Evolutionary conservation across 2,888 invertebrate species (phyloP).

Genomic region (Dryobota labecula): DNA sequence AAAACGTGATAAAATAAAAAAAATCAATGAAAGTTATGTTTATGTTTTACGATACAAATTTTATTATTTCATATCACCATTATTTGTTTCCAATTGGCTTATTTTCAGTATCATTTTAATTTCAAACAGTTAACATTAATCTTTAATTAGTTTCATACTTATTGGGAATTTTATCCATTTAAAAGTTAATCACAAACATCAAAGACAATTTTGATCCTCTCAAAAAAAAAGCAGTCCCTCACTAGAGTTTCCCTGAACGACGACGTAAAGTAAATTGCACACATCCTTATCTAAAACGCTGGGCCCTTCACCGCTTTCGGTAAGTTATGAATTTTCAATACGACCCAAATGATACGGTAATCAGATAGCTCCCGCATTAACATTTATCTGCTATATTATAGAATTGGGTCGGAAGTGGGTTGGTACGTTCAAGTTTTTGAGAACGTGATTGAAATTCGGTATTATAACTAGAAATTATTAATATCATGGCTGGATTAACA

Average conservation of each 20-base stretch:
- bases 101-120: background rate
- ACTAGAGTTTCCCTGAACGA: slow-evolving; percentile 61
- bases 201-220: background rate
- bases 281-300: slow-evolving; percentile 77
- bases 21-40: background rate
- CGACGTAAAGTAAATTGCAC: slow-evolving; percentile 80
- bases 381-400: slow-evolving; percentile 69
- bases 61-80: background rate
- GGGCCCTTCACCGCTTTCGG: slow-evolving; percentile 69
- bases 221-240: slow-evolving; percentile 43
- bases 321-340: slow-evolving; percentile 82
- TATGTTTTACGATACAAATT: background rate
- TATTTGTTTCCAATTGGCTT: background rate
- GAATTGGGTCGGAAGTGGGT: slow-evolving; percentile 47
- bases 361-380: slow-evolving; percentile 71
- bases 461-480: slow-evolving; percentile 8
- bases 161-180: background rate
- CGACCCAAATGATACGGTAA: slow-evolving; percentile 70
- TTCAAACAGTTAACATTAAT: no score
- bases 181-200: background rate
- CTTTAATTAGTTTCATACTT: no score
- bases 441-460: slow-evolving; percentile 46
- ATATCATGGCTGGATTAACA: background rate
- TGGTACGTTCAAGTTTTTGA: slow-evolving; percentile 42
- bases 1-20: background rate